Conservation (phyloP, 1,140 invertebrate genomes). For the Pseudomyrmex flavicornis region DNA sequence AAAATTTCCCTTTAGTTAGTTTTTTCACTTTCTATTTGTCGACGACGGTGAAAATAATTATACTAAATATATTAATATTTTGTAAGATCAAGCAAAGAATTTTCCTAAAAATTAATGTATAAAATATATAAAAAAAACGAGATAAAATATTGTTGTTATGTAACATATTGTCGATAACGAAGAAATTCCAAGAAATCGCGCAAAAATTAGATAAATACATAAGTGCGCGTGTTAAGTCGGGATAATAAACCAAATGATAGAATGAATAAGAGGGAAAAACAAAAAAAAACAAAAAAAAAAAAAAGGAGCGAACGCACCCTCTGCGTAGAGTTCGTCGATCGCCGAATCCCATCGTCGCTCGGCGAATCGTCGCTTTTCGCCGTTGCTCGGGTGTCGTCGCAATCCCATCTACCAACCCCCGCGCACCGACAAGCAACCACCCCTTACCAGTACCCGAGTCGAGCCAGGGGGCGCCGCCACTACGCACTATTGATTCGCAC, state of each 20-base stretch:
- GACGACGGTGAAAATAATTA: not conserved
- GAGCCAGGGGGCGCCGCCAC: conserved; percentile 80
- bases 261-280: conserved; percentile 24
- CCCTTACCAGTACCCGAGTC: conserved; percentile 66
- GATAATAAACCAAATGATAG: conserved; percentile 16
- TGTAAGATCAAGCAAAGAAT: not conserved
- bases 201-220: conserved; percentile 8
- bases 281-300: not conserved
- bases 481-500: conserved; percentile 84
- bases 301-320: conserved; percentile 40
- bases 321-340: conserved; percentile 77
- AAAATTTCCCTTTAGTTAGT: not conserved
- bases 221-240: not conserved
- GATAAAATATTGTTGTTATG: not conserved
- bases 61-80: not conserved
- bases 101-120: too few relatives aligned
- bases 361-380: conserved; percentile 73
- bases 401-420: conserved; percentile 29
- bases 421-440: conserved; percentile 65
- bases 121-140: not conserved
- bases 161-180: too few relatives aligned
- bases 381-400: conserved; percentile 77
- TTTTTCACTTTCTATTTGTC: not conserved
- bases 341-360: conserved; percentile 65
- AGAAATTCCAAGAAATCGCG: not conserved